Percentiles rank a stretch among this genome's conserved stretches.
Conservation (phyloP, 2,113 vertebrate genomes). For the Apistogramma diplotaenia region DNA sequence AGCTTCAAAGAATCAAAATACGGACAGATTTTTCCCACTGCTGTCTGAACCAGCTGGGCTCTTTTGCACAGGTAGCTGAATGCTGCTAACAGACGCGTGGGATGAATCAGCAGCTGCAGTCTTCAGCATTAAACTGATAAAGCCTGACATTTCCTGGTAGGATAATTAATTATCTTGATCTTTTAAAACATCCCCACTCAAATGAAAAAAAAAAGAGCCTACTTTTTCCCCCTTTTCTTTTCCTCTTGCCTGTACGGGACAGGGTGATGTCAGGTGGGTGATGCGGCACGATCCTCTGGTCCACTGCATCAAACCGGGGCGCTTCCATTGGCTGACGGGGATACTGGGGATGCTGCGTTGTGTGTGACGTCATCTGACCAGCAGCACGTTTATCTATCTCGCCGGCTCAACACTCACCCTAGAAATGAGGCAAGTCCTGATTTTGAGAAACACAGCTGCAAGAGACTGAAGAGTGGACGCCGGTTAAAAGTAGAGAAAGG, state of each 20-base stretch:
- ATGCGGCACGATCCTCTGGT: constrained; percentile 60
- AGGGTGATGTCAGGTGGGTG: constrained; percentile 58
- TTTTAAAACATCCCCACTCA: not conserved
- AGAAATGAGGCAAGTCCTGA: constrained; percentile 52
- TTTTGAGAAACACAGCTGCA: constrained; percentile 28
- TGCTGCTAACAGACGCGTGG: not conserved
- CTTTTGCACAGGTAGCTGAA: not conserved
- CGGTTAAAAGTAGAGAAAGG: constrained; percentile 25
- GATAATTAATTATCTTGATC: not conserved
- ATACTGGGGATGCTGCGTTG: constrained; percentile 44
- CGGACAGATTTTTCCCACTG: not conserved
- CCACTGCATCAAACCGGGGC: constrained; percentile 73
- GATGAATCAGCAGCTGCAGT: not conserved
- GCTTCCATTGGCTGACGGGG: constrained; percentile 65
- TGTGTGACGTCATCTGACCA: constrained; percentile 49
- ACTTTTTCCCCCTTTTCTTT: too few species aligned
- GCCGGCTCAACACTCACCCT: constrained; percentile 27
- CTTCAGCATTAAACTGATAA: not conserved
- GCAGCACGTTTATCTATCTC: constrained; percentile 41
- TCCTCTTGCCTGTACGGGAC: not conserved
- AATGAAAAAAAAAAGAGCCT: not conserved
- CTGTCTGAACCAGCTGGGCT: not conserved
- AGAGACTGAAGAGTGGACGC: constrained; percentile 40
- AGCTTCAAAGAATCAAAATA: not conserved
- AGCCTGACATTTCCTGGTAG: not conserved